phyloP scores from a whole-genome alignment of 2,797 vertebrate species.

The Pantherophis alleghaniensis region DNA sequence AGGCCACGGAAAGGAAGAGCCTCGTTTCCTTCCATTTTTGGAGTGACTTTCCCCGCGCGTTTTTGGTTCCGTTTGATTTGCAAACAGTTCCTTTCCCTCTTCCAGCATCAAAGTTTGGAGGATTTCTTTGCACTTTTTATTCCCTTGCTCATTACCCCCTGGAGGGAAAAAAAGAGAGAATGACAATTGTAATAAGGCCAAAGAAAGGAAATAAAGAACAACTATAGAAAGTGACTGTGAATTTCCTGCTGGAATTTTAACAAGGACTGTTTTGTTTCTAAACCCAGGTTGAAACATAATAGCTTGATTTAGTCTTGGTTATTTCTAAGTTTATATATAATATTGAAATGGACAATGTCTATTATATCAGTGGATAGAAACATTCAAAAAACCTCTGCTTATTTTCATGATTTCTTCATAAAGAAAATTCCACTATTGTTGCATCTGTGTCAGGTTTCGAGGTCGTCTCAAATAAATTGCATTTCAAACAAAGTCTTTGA shows the following conservation, averaged over 20 bases:
- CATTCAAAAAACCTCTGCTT: not conserved
- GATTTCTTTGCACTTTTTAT: not conserved
- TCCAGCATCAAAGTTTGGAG: not conserved
- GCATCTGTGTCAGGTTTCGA: too few species aligned
- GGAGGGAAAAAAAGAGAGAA: not conserved
- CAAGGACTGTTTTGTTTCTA: not conserved
- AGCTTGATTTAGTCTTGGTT: not conserved
- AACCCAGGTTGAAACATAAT: not conserved
- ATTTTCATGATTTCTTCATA: not conserved
- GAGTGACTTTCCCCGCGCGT: too few species aligned
- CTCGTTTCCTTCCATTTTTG: not conserved
- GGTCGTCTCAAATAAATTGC: too few species aligned
- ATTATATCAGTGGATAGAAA: not conserved
- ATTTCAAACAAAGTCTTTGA: too few species aligned
- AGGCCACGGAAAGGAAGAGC: not conserved
- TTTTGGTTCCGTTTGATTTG: not conserved
- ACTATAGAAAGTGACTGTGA: not conserved
- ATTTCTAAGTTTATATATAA: not conserved
- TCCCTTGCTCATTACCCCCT: not conserved
- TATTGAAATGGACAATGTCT: not conserved
- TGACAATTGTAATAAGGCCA: not conserved
- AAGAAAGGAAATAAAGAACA: not conserved
- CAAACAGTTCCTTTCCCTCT: not conserved
- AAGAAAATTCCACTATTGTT: not conserved
- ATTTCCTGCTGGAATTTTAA: not conserved